A percentile compares a stretch with the other conserved stretches of the same genome.
Conservation (phyloP, 2,797 vertebrate genomes). For the Arrhamphus sclerolepis region DNA sequence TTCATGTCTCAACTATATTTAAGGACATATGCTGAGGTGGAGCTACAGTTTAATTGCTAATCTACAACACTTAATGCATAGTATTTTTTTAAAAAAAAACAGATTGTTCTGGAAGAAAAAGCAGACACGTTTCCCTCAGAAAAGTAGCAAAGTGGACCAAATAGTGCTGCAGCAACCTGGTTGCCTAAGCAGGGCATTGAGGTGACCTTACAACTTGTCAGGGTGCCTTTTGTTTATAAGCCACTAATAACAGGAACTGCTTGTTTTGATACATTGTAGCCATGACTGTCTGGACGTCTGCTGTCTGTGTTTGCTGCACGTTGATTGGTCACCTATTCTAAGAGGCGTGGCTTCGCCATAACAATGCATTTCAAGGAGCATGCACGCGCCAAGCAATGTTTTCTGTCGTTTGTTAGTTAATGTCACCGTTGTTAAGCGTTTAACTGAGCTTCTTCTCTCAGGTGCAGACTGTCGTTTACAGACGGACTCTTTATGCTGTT, state of each 20-base stretch:
- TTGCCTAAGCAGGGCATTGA: too few relatives aligned
- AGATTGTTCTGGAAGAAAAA: neutral
- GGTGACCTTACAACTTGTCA: neutral
- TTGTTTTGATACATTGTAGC: slow-evolving; percentile 60
- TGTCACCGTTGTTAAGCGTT: neutral
- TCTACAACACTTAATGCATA: neutral
- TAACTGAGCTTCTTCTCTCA: slow-evolving; percentile 13
- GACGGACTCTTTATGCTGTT: neutral
- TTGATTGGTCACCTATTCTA: slow-evolving; percentile 40
- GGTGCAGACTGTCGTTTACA: slow-evolving; percentile 1
- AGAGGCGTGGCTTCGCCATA: slow-evolving; percentile 65
- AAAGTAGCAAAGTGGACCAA: neutral
- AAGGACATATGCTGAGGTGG: neutral
- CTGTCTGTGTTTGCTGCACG: slow-evolving; percentile 59
- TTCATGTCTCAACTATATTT: too few relatives aligned
- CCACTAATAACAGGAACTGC: slow-evolving; percentile 30
- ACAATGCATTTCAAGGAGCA: slow-evolving; percentile 77
- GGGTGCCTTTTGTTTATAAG: slow-evolving; percentile 13
- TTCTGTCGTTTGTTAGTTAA: slow-evolving; percentile 62
- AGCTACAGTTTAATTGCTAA: neutral
- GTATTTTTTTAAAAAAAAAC: too few relatives aligned
- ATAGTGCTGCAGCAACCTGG: too few relatives aligned
- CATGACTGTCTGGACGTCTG: slow-evolving; percentile 53
- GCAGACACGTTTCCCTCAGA: neutral
- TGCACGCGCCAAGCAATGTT: slow-evolving; percentile 81